Conservation (phyloP, 1,140 invertebrate species). For the Bombus sylvicola region DNA sequence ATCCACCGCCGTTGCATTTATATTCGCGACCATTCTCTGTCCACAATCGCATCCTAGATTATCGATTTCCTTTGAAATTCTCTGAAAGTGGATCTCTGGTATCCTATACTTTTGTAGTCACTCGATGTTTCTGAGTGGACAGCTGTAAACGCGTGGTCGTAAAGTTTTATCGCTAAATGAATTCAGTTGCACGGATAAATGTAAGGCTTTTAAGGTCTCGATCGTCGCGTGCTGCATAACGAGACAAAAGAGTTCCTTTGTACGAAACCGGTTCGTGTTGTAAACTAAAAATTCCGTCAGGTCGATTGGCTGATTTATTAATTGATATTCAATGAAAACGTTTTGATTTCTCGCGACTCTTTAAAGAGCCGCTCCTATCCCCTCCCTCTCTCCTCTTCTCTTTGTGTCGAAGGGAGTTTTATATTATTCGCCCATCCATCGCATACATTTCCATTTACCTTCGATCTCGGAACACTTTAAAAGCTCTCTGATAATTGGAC, state of each 20-base stretch:
- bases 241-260: slow-evolving; percentile 71
- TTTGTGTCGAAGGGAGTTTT: slow-evolving; percentile 48
- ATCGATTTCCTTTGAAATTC: slow-evolving; percentile 15
- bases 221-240: slow-evolving; percentile 31
- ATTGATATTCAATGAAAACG: slow-evolving; percentile 48
- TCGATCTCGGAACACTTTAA: slow-evolving; percentile 45
- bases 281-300: slow-evolving; percentile 55
- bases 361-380: slow-evolving; percentile 12
- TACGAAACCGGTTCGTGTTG: slow-evolving; percentile 48
- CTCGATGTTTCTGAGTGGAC: neutral
- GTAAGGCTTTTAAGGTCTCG: slow-evolving; percentile 9
- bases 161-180: slow-evolving; percentile 40
- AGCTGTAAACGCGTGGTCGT: neutral
- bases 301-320: slow-evolving; percentile 65
- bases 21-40: neutral
- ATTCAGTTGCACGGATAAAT: slow-evolving; percentile 51
- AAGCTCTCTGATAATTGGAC: slow-evolving; percentile 45
- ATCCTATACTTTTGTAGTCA: neutral
- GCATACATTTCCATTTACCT: slow-evolving; percentile 61
- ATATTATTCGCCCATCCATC: slow-evolving; percentile 51
- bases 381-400: neutral
- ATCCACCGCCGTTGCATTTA: no score
- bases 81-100: neutral
- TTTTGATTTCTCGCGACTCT: slow-evolving; percentile 49
- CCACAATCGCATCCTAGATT: neutral